Evolutionary conservation across 2,888 invertebrate species (phyloP).

Genomic region (Sarcophaga rosellei): DNA sequence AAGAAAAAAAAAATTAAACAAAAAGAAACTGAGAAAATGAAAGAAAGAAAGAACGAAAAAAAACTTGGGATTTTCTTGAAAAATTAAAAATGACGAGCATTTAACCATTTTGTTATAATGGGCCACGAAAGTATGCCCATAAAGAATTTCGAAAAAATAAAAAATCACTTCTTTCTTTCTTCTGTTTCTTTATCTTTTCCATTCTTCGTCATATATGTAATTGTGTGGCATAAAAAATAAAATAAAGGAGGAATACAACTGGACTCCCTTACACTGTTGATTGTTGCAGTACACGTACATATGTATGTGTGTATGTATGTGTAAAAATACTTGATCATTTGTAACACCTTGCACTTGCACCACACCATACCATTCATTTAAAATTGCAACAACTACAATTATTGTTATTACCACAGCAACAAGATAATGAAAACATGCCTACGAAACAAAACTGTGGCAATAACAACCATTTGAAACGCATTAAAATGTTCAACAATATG

Average conservation of each 20-base stretch:
- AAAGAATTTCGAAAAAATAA: no score
- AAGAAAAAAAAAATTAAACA: neutral
- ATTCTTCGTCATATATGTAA: no score
- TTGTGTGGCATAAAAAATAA: no score
- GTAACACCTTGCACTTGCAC: conserved; percentile 59
- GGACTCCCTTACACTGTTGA: no score
- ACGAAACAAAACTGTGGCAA: conserved; percentile 29
- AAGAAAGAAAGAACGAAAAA: no score
- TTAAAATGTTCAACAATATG: conserved; percentile 4
- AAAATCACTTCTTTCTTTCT: no score
- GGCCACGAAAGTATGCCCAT: neutral
- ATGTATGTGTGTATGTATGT: conserved; percentile 6
- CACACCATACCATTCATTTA: neutral
- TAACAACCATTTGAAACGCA: neutral
- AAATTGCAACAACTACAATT: neutral
- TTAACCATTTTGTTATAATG: conserved; percentile 41
- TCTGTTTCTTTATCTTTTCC: no score
- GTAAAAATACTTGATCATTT: conserved; percentile 61
- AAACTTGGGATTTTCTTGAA: conserved; percentile 24
- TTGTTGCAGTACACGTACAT: no score
- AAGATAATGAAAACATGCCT: conserved; percentile 39
- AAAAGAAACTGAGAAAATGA: neutral
- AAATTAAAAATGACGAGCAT: conserved; percentile 30
- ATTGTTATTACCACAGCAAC: conserved; percentile 22
- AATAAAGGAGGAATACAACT: no score